Evolutionary conservation across 1,140 invertebrate genomes (phyloP), one percentile per base, ranked within the genome.

Genomic region (Macrostomum lignano): DNA sequence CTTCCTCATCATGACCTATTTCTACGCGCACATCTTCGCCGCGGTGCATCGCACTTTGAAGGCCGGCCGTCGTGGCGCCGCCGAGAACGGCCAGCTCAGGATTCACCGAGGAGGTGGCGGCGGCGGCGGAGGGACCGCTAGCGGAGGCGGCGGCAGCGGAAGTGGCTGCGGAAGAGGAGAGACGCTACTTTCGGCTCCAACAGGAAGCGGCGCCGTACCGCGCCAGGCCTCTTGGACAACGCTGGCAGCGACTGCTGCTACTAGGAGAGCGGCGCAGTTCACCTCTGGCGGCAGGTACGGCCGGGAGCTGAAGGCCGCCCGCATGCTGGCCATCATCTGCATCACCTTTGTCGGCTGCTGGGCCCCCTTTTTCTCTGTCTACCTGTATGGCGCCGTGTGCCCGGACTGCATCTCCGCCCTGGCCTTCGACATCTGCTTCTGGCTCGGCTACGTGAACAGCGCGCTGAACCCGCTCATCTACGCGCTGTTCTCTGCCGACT

Each of bases 331-430:
- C 21, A 67, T 98, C 29, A 94, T 98, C 40, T 91, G 96, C 76
- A 82, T 81, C 34, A 81, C 81, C 37, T 98, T 98, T 55, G 94
- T 94, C 45, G 69, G 81, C 22, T 93, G 82, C 47, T 98, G 91
- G 88, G 63, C 94, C 43, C 91, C 88, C 0, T 96, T 96, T 58
- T 96, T 96, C 66, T 77, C 73, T 5, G 71, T 82, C 61, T 88
- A 88, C 51, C 62, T 84, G 17, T 64, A 76, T 15, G 63, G 73
- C 32, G 74, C 73, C 0, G 77, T 84, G 47, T 55, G 45, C 60
- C 77, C 78, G 19, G 57, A 55, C 45, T 51, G 40, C 24, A 46
- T 51, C 26, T 56, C 46, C 10, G 38, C 84, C 45, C 67, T 82
- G 23, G 71, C 91, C 3, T 76, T 76, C 37, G 26, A 28, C 9